Base-by-base conservation (phyloP, 2,797 vertebrate species). In the Premnoplex brunnescens region DNA sequence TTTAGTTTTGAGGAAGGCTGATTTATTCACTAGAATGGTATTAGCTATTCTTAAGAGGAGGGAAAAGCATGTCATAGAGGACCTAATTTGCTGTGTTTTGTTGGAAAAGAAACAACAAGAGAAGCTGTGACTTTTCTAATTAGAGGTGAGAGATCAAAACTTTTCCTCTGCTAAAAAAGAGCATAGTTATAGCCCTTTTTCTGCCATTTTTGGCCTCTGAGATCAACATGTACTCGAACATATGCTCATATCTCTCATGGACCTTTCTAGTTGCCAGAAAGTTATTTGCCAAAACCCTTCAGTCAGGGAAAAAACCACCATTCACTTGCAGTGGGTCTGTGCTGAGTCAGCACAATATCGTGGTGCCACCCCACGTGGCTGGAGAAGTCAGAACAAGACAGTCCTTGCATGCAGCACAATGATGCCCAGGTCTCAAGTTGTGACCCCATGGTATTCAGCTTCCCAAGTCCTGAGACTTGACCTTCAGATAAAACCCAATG, bases 191-290 rank as follows among this genome's bases (percentile, higher is more conserved):
- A 58, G 14, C 15, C 26, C 4, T 4, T 39, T 83, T 80, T 58
- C 75, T 37, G 7, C 41, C 8, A 17, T 36, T 82, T 90, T 78
- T 80, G 79, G 51, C 39, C 48, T 62, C n/a, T 89, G 27, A 23
- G 26, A 17, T 81, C 0, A 0, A n/a, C 10, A 19, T 37, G 54
- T 51, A 23, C 43, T 89, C 0, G 3, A 54, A 74, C 23, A 52
- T 21, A 39, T 4, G 6, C n/a, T 52, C 9, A 20, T 59, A 88
- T 85, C 48, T 69, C 28, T 62, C 32, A 34, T 0, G 0, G 52
- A 41, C 69, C 56, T 83, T 63, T 90, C 56, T 32, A 83, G 43
- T 48, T 91, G 75, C 59, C 84, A 89, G 77, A 81, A 83, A 88
- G 64, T 41, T 89, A 26, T 74, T 83, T 85, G 51, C 62, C 46